Percentiles rank a stretch among this genome's conserved stretches.
phyloP scores from a whole-genome alignment of 2,113 vertebrate species.

The Microtus oregoni region DNA sequence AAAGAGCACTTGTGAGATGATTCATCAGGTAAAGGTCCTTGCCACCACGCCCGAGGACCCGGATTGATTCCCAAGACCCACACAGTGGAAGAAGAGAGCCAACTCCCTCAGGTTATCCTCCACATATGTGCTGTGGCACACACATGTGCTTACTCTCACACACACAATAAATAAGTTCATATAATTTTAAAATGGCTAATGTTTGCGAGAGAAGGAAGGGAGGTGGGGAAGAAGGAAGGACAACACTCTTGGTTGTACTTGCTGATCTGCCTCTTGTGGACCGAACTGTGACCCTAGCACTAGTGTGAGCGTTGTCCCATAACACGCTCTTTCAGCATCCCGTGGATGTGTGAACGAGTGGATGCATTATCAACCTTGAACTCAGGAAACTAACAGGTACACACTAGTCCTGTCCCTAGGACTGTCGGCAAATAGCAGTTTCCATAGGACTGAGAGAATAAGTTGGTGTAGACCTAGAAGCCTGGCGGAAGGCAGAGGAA shows the following conservation, averaged over 20 bases:
- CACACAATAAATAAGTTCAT: background rate
- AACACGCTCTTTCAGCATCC: background rate
- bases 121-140: background rate
- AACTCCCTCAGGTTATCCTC: background rate
- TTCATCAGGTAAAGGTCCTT: background rate
- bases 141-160: too few relatives aligned
- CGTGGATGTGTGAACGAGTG: background rate
- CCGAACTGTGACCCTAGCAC: background rate
- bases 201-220: background rate
- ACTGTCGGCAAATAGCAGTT: slow-evolving; percentile 10
- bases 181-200: background rate
- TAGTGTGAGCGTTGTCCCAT: background rate
- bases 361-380: background rate
- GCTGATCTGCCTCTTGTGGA: background rate
- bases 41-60: background rate
- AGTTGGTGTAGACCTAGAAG: slow-evolving; percentile 53
- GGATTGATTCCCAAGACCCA: background rate
- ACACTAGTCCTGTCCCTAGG: background rate
- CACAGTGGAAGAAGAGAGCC: background rate
- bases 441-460: slow-evolving; percentile 3
- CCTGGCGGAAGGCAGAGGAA: rapidly evolving
- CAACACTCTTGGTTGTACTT: background rate
- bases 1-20: background rate
- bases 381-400: background rate
- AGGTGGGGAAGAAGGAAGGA: background rate